phyloP scores from a whole-genome alignment of 1,140 invertebrate genomes.

The Geopemphigus sp. region DNA sequence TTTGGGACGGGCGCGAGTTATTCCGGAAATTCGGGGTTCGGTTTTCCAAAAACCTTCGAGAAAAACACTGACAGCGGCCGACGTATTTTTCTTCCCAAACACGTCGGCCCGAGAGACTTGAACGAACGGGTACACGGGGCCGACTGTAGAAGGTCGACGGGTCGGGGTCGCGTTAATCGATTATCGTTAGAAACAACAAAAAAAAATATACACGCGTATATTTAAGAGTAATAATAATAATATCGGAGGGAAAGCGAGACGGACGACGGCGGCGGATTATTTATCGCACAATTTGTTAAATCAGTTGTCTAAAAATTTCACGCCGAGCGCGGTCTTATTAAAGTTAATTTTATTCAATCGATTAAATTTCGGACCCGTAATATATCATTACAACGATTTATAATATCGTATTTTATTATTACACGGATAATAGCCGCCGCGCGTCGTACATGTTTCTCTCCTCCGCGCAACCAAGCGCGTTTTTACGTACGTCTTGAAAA shows the following conservation, averaged over 20 bases:
- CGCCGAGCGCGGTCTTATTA: not conserved
- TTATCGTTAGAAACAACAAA: too few species aligned
- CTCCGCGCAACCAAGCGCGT: too few species aligned
- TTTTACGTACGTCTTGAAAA: not conserved
- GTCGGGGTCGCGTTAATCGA: too few species aligned
- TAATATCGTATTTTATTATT: not conserved
- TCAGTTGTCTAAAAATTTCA: constrained; percentile 11
- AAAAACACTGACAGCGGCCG: too few species aligned
- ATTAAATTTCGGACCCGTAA: constrained; percentile 20
- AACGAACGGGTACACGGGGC: not conserved
- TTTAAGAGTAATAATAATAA: too few species aligned
- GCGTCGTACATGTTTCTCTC: constrained; percentile 6
- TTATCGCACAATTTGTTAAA: constrained; percentile 32
- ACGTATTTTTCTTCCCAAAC: too few species aligned
- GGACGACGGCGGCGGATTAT: not conserved
- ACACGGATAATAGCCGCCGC: too few species aligned
- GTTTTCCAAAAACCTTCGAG: too few species aligned
- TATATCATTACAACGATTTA: constrained; percentile 29
- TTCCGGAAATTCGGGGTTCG: too few species aligned
- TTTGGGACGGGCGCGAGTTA: too few species aligned
- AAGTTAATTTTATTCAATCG: constrained; percentile 36
- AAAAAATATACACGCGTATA: too few species aligned
- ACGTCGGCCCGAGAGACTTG: not conserved
- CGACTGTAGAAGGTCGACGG: too few species aligned
- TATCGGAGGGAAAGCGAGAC: not conserved